Base-by-base conservation (phyloP, 2,113 vertebrate genomes). In the Xyliphius kryptos region DNA sequence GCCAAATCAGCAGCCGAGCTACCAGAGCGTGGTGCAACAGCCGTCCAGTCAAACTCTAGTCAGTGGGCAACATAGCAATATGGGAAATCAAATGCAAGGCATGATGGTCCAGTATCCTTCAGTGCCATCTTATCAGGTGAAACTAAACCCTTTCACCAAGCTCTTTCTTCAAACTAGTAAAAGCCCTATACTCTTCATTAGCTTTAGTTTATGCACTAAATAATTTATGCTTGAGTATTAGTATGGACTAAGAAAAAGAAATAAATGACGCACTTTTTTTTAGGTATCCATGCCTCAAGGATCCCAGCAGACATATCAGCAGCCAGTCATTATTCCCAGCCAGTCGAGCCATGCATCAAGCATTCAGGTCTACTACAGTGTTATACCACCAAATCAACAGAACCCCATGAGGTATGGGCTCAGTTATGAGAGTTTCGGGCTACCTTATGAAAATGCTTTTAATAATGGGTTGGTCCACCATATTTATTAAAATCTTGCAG, bases 231-330 rank as follows among this genome's bases (percentile, higher is more conserved):
- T n/a, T n/a, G n/a, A n/a, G n/a, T n/a, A n/a, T n/a, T n/a, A n/a
- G n/a, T n/a, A n/a, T n/a, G n/a, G n/a, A n/a, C n/a, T n/a, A n/a
- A n/a, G n/a, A n/a, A n/a, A n/a, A n/a, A n/a, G n/a, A n/a, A n/a
- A n/a, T n/a, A n/a, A n/a, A n/a, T n/a, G n/a, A n/a, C n/a, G n/a
- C n/a, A n/a, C n/a, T n/a, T n/a, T n/a, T n/a, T n/a, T n/a, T n/a
- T n/a, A 93, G 91, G 88, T 93, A 78, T 88, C 91, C 68, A 82
- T 92, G 83, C 86, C 90, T 85, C 90, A 90, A 80, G 86, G 82
- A 79, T 91, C 91, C 68, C 91, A 88, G 77, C 91, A 93, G 79
- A 82, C 88, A 1, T 91, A 89, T 68, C 91, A 90, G 68, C 91
- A 93, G 78, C 88, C 90, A 68, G 77, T 91, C 61, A 61, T 92